These are phyloP conservation scores for Alsophila aescularia DNA, from an alignment of 2,888 invertebrate species.

Conservation along the genomic window DNA sequence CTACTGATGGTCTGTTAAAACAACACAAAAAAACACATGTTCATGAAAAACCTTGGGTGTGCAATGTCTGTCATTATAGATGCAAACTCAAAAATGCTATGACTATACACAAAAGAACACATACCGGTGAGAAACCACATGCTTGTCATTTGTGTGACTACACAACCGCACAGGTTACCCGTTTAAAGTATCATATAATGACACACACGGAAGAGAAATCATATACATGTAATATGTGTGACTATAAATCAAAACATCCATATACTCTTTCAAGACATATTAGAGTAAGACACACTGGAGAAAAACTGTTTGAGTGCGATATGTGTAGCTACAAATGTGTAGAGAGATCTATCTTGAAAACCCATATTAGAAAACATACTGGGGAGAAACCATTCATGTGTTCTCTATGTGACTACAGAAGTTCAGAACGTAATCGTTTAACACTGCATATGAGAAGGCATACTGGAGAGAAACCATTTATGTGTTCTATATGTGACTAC, in stretches of 20 bases:
- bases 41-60: neutral
- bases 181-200: neutral
- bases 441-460: neutral
- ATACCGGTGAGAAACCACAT: neutral
- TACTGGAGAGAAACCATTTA: neutral
- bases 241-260: neutral
- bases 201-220: conserved; percentile 4
- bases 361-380: neutral
- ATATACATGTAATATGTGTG: conserved; percentile 1
- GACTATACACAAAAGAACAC: neutral
- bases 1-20: too few relatives aligned
- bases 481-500: neutral
- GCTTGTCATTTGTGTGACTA: neutral
- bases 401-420: neutral
- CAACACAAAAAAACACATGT: neutral
- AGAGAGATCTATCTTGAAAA: neutral
- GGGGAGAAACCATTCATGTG: neutral
- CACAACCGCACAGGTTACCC: neutral
- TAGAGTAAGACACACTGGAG: neutral
- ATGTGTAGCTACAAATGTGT: neutral
- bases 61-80: neutral
- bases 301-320: neutral
- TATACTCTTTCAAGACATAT: neutral
- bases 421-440: conserved; percentile 1
- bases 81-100: neutral